Base-by-base conservation (phyloP, 2,888 invertebrate species). In the Cheilosia scutellata region DNA sequence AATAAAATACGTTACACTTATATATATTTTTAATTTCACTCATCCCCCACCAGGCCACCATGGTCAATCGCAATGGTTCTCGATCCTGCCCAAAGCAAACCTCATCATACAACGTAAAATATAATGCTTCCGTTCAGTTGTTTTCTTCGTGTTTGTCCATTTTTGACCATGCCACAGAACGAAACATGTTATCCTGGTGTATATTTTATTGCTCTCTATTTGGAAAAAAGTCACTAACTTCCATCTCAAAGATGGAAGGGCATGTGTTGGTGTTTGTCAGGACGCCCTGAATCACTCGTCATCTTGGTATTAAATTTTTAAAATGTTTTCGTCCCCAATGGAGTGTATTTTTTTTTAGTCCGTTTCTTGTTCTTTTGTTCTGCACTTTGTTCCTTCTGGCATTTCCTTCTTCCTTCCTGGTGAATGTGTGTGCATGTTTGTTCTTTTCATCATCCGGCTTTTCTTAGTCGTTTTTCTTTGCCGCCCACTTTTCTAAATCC, bases 331-430 rank as follows among this genome's bases (percentile, higher is more conserved):
- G 53, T 78, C 66, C 78, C 49, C 49, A 42, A 78, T 72, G 77
- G 6, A 37, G 16, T 44, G 44, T 60, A 42, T 6, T 20, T 51
- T 51, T 33, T 55, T 20, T 40, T 25, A 2, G 20, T n/a, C 25
- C 9, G 55, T 60, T 49, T 68, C 47, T 40, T 49, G 68, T 44
- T 66, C 60, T 75, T 60, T 65, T 66, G 27, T 53, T 78, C 37
- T 78, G 83, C 72, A 78, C 63, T 74, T 74, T 63, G 74, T 74
- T 74, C 57, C 72, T 74, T 68, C 63, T 74, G 78, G 78, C 74
- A 78, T 74, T 83, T 83, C 74, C 83, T 83, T 78, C 78, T 83
- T 83, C 78, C 83, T 78, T 83, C 78, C 78, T 78, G n/a, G 27
- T n/a, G 5, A 31, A 13, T 75, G 37, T 44, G 7, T 66, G 70